phyloP scores from a whole-genome alignment of 2,888 invertebrate species.

The Drosophila recens region DNA sequence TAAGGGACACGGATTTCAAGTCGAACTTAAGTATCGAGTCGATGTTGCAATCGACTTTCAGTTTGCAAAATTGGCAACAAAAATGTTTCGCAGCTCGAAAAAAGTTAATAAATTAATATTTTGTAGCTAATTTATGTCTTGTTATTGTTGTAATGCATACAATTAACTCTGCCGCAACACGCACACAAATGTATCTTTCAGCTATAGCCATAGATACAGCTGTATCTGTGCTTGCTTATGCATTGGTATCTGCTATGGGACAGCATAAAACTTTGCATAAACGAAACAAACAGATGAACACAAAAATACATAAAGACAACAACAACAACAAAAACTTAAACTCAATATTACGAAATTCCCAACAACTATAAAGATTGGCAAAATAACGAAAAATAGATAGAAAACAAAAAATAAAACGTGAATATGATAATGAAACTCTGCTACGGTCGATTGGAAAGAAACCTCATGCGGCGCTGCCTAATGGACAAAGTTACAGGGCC shows the following conservation, averaged over 20 bases:
- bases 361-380: constrained; percentile 61
- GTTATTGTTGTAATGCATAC: constrained; percentile 60
- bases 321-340: constrained; percentile 33
- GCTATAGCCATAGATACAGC: not conserved
- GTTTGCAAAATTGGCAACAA: constrained; percentile 61
- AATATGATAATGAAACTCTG: constrained; percentile 74
- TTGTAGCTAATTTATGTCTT: constrained; percentile 69
- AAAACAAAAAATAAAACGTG: constrained; percentile 25
- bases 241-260: constrained; percentile 29
- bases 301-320: constrained; percentile 21
- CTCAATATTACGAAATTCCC: constrained; percentile 72
- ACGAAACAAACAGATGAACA: constrained; percentile 54
- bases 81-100: constrained; percentile 31
- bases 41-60: constrained; percentile 70
- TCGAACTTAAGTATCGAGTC: constrained; percentile 6
- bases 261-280: constrained; percentile 70
- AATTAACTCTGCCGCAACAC: constrained; percentile 67
- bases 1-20: constrained; percentile 13
- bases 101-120: constrained; percentile 73
- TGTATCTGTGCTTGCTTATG: constrained; percentile 31
- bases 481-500: constrained; percentile 51
- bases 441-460: constrained; percentile 75
- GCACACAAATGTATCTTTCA: constrained; percentile 19
- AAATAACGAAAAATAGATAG: constrained; percentile 35
- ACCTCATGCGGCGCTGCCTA: constrained; percentile 71